Base-by-base conservation (phyloP, 2,888 invertebrate species). In the Drosophila meridionalis region DNA sequence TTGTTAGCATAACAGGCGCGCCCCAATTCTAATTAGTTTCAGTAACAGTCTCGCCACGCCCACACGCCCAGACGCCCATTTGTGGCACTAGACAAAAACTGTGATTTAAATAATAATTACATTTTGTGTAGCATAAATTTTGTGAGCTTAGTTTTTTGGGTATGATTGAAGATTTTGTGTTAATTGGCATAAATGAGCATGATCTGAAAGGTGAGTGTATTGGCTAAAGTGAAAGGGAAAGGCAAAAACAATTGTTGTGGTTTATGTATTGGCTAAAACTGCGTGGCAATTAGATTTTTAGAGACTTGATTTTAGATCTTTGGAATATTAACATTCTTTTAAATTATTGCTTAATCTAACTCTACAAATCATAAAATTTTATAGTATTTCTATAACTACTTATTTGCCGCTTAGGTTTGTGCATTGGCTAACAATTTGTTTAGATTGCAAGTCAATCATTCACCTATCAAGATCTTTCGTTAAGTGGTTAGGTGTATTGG, bases 81-180 rank as follows among this genome's bases (percentile, higher is more conserved):
- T 45, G n/a, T 40, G n/a, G 20, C 28, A 48, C 43, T 47, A n/a
- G 57, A 9, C 36, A 20, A 36, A 66, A 52, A 50, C n/a, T 50
- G 56, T 42, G 45, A 48, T 65, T 47, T 38, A 78, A 72, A 72
- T 66, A 78, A 50, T 78, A 66, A 75, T 77, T 75, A 64, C 30
- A n/a, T 47, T 40, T 26, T 11, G 30, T 40, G 9, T 5, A n/a
- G 9, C 32, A 30, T 14, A 30, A 30, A 47, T 61, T 6, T 38
- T 9, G 50, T 8, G 36, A 34, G 50, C n/a, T 12, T n/a, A n/a
- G 43, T 65, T 52, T 50, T 52, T 50, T 20, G 6, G 6, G 0
- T 20, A 12, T 52, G 50, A 34, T 52, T 52, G 52, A 52, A 52
- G 34, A 52, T 26, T 26, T 20, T 7, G 4, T 36, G 34, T 26